A percentile compares a stretch with the other conserved stretches of the same genome.
Evolutionary conservation across 2,888 invertebrate species (phyloP).

Genomic region (Pycnomerus fuliginosus): DNA sequence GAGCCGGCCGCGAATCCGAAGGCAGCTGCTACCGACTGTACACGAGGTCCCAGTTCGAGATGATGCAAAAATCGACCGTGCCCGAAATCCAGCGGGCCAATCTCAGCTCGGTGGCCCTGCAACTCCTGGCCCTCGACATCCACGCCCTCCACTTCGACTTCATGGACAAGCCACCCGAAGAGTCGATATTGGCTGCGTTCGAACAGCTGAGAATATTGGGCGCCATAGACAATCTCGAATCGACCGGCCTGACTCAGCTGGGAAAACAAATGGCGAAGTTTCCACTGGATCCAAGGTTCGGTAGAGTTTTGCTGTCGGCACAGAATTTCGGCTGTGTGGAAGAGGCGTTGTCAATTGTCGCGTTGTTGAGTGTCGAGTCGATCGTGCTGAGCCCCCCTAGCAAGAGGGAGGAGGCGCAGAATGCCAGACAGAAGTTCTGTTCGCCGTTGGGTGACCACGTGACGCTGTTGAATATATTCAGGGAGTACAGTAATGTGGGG

Average conservation of each 20-base stretch:
- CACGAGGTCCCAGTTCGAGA: slow-evolving; percentile 73
- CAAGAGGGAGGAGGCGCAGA: slow-evolving; percentile 74
- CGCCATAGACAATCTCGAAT: slow-evolving; percentile 63
- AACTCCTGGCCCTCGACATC: slow-evolving; percentile 82
- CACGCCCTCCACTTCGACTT: slow-evolving; percentile 84
- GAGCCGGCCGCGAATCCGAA: slow-evolving; percentile 84
- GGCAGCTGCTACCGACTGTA: slow-evolving; percentile 88
- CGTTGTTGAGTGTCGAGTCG: slow-evolving; percentile 86
- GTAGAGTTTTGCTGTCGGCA: slow-evolving; percentile 68
- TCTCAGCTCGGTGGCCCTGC: slow-evolving; percentile 68
- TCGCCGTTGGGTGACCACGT: slow-evolving; percentile 90
- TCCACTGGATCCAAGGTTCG: slow-evolving; percentile 88
- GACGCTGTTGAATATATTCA: slow-evolving; percentile 85
- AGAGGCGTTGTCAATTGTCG: slow-evolving; percentile 82
- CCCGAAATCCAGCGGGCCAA: slow-evolving; percentile 86
- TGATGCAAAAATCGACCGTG: slow-evolving; percentile 67
- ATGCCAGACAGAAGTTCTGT: slow-evolving; percentile 75
- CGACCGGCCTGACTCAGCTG: slow-evolving; percentile 68
- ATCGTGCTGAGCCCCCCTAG: slow-evolving; percentile 73
- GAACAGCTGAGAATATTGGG: slow-evolving; percentile 66
- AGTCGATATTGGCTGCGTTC: slow-evolving; percentile 66
- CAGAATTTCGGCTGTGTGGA: slow-evolving; percentile 75
- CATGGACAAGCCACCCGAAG: slow-evolving; percentile 81
- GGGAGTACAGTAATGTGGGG: slow-evolving; percentile 71
- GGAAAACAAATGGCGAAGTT: slow-evolving; percentile 87